Evolutionary conservation across 2,888 invertebrate species (phyloP).

Genomic region (Fragum whitleyi): DNA sequence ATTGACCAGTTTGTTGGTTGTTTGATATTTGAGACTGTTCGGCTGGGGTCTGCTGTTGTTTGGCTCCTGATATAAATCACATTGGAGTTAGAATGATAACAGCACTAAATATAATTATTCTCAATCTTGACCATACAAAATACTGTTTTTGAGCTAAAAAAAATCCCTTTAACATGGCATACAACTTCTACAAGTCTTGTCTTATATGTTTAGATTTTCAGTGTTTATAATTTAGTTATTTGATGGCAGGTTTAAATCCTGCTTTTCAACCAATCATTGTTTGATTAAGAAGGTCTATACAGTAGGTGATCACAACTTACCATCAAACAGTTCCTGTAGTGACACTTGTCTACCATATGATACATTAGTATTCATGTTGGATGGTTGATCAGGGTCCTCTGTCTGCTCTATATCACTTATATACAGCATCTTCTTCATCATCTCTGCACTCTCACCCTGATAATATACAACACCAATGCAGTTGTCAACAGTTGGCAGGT

Average conservation of each 20-base stretch:
- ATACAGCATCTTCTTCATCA: conserved; percentile 79
- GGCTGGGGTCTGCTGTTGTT: conserved; percentile 38
- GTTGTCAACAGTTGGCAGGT: too few relatives aligned
- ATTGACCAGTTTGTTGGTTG: conserved; percentile 17
- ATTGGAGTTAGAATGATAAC: too few relatives aligned
- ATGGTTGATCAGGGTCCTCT: not conserved
- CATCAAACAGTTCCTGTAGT: conserved; percentile 82
- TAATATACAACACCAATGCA: not conserved
- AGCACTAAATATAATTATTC: too few relatives aligned
- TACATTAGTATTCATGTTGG: not conserved
- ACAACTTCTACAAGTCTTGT: too few relatives aligned
- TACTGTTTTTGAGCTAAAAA: too few relatives aligned
- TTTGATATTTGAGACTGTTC: conserved; percentile 15
- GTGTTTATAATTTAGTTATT: too few relatives aligned
- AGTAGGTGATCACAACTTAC: conserved; percentile 61
- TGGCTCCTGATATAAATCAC: conserved; percentile 38
- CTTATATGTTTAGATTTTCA: too few relatives aligned
- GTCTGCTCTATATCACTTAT: conserved; percentile 57
- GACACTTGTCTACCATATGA: conserved; percentile 80
- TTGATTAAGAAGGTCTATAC: too few relatives aligned
- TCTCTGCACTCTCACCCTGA: conserved; percentile 73
- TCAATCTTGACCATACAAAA: too few relatives aligned
- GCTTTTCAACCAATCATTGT: too few relatives aligned
- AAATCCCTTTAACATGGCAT: too few relatives aligned
- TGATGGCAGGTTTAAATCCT: too few relatives aligned